Conservation (phyloP, 2,113 vertebrate species). For the Agelaius tricolor region DNA sequence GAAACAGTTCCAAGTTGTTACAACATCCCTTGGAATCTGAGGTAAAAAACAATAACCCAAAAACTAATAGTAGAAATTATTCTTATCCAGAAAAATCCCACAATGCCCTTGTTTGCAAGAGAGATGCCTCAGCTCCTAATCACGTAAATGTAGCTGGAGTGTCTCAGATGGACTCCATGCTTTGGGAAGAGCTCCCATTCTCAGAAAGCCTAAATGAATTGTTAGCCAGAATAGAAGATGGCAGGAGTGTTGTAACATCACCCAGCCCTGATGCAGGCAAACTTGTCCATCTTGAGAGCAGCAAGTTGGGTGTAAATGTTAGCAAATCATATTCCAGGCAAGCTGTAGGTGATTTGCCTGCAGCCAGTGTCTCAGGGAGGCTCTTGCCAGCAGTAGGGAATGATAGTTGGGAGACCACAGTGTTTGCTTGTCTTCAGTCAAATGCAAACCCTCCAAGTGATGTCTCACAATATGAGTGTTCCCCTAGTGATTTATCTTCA, state of each 20-base stretch:
- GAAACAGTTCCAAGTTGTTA: not conserved
- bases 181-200: constrained; percentile 78
- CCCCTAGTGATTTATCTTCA: not conserved
- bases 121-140: not conserved
- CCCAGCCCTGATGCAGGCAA: not conserved
- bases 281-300: not conserved
- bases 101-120: not conserved
- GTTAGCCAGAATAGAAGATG: constrained; percentile 67
- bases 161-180: not conserved
- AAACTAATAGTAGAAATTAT: not conserved
- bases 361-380: not conserved
- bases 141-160: not conserved
- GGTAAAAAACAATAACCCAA: not conserved
- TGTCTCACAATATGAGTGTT: not conserved
- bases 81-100: not conserved
- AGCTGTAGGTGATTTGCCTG: not conserved
- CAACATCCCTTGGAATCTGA: not conserved
- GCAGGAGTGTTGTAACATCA: not conserved
- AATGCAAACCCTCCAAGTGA: not conserved
- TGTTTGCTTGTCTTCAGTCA: not conserved
- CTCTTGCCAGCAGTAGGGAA: not conserved
- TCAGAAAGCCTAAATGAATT: constrained; percentile 80
- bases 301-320: not conserved
- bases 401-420: not conserved
- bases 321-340: not conserved